Evolutionary conservation across 2,888 invertebrate species (phyloP).

Genomic region (Cacoxenus indagator): DNA sequence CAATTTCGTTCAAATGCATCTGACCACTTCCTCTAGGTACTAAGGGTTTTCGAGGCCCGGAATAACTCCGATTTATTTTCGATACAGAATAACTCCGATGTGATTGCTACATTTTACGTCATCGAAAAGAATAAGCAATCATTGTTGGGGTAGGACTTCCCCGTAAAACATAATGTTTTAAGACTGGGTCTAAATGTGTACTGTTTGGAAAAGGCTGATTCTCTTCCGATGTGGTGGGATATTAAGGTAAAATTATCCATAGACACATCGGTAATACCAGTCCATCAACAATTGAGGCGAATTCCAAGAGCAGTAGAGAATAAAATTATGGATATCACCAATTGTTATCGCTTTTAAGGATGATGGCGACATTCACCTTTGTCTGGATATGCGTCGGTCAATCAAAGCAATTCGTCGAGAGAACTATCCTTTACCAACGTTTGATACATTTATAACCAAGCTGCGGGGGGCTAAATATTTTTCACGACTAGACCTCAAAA

Average conservation of each 20-base stretch:
- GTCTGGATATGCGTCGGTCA: background rate
- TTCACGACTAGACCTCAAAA: too few species aligned
- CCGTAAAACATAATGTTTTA: background rate
- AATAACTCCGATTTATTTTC: too few species aligned
- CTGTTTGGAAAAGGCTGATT: too few species aligned
- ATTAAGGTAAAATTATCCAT: too few species aligned
- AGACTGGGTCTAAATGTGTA: background rate
- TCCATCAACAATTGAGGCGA: background rate
- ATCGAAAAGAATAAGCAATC: constrained; percentile 18
- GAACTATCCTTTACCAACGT: too few species aligned
- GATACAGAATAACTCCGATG: constrained; percentile 1
- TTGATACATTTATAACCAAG: too few species aligned
- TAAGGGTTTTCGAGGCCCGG: constrained; percentile 15
- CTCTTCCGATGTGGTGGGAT: too few species aligned
- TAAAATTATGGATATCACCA: background rate
- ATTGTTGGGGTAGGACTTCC: background rate
- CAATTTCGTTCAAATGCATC: background rate
- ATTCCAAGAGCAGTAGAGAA: background rate
- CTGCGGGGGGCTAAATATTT: too few species aligned
- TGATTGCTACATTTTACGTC: constrained; percentile 24
- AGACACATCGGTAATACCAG: too few species aligned
- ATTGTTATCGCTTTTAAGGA: too few species aligned
- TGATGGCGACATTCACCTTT: too few species aligned
- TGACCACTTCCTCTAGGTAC: background rate
- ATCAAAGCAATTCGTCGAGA: too few species aligned